Evolutionary conservation across 2,888 invertebrate genomes (phyloP), one percentile per base, ranked within the genome.

Genomic region (Cosmia pyralina): DNA sequence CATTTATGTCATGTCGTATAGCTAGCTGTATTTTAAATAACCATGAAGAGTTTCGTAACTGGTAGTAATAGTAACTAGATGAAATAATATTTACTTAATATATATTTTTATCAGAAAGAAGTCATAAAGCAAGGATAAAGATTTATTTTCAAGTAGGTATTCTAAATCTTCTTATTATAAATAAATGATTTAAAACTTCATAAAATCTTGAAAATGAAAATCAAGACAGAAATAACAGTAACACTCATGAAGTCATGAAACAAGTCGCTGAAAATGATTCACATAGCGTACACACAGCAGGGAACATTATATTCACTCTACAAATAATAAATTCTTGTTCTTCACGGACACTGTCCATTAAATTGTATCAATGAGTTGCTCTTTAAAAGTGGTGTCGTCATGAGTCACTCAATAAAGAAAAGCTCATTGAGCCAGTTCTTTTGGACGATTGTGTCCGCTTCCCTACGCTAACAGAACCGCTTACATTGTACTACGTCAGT

Each of bases 301-400:
- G 65, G 28, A 62, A 62, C 59, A 77, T 63, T 63, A 67, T 46
- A 65, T 48, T 80, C 58, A 63, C 55, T 63, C 55, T 38, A 58
- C 77, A 81, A 75, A 81, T 84, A 81, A 75, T 80, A 68, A 57
- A 81, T 66, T 71, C 65, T 71, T 75, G 58, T 75, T 69, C 68
- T 58, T 28, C 38, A 71, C 65, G 52, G 68, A 58, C 81, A 41
- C 48, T n/a, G 66, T 48, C 66, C 69, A 75, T 75, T 81, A 84
- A 75, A 71, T 66, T 69, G 65, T 84, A 84, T 81, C 76, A 84
- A 81, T 71, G 71, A 84, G 65, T 69, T 48, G 75, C 48, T 84
- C 28, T 69, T 74, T 66, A 44, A 34, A 67, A 69, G 50, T 57
- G 34, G 17, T 44, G 19, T 65, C 66, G 69, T 71, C 38, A 59